Conservation (phyloP, 2,113 vertebrate genomes). For the Stomatorhinus ivindoensis region DNA sequence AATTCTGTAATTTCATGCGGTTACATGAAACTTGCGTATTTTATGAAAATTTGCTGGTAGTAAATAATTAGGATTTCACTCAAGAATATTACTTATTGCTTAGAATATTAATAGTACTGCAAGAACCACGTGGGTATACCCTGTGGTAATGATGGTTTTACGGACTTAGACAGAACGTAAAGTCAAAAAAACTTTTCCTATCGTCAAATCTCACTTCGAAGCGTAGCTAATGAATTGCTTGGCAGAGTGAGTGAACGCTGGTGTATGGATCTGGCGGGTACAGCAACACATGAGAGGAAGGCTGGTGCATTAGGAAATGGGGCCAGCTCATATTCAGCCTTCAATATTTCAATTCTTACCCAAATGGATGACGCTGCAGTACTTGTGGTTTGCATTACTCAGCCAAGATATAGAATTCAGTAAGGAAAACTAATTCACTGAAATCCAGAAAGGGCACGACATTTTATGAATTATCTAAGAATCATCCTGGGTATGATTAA, state of each 20-base stretch:
- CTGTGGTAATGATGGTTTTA: neutral
- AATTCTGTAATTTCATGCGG: neutral
- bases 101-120: too few species aligned
- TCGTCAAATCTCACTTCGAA: neutral
- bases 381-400: too few species aligned
- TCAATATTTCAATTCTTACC: too few species aligned
- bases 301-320: too few species aligned
- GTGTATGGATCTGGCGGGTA: neutral
- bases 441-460: neutral
- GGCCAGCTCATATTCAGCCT: too few species aligned
- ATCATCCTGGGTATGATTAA: too few species aligned
- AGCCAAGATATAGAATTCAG: too few species aligned
- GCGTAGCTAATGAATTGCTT: neutral
- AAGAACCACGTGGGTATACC: neutral
- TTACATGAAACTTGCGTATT: neutral
- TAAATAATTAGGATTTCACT: neutral
- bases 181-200: too few species aligned
- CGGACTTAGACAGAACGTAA: too few species aligned
- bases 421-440: neutral
- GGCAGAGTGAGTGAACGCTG: neutral
- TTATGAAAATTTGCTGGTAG: neutral
- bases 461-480: neutral
- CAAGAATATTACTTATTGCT: neutral
- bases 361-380: too few species aligned
- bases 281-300: too few species aligned